Evolutionary conservation across 2,113 vertebrate genomes (phyloP).

Genomic region (Siphamia tubifer): DNA sequence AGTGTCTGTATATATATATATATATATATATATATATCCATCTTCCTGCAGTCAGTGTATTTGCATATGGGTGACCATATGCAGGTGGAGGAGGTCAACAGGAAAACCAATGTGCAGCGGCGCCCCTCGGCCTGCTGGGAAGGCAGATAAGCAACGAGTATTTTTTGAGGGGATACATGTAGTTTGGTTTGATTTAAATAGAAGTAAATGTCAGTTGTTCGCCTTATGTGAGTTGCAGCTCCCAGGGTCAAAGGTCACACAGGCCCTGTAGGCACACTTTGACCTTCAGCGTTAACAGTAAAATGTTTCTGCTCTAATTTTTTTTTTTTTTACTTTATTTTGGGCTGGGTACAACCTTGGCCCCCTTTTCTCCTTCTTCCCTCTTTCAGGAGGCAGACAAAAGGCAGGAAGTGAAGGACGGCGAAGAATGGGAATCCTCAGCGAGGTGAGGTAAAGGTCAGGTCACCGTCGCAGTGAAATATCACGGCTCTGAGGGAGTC

Average conservation of each 20-base stretch:
- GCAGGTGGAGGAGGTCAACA: background rate
- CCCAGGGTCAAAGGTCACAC: conserved; percentile 35
- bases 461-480: conserved; percentile 43
- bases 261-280: background rate
- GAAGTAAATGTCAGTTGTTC: conserved; percentile 26
- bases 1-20: too few relatives aligned
- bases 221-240: background rate
- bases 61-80: too few relatives aligned
- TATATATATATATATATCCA: too few relatives aligned
- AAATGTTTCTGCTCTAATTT: background rate
- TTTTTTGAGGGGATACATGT: background rate
- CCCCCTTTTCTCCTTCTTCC: background rate
- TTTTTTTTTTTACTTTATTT: background rate
- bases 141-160: background rate
- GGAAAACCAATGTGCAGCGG: background rate
- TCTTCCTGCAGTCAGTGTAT: too few relatives aligned
- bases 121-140: too few relatives aligned
- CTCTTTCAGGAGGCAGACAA: background rate
- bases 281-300: conserved; percentile 29
- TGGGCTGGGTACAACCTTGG: background rate
- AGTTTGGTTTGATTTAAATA: conserved; percentile 32
- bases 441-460: conserved; percentile 45
- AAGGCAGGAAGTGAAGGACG: background rate
- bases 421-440: conserved; percentile 9
- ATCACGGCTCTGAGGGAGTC: conserved; percentile 27